Base-by-base conservation (phyloP, 1,140 invertebrate species). In the Luehdorfia chinensis region DNA sequence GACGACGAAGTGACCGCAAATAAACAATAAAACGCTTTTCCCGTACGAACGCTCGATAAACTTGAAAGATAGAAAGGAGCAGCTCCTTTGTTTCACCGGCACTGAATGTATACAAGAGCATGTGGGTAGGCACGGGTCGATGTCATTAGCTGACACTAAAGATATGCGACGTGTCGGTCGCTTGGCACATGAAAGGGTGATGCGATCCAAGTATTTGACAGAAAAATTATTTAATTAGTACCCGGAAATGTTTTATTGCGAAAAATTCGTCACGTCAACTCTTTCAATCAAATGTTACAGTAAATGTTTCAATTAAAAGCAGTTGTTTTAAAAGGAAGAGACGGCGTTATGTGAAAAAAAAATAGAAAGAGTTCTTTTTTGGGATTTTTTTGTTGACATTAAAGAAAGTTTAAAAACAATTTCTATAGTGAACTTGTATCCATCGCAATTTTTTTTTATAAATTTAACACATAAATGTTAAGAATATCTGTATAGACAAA, bases 61-160 rank as follows among this genome's bases (percentile, higher is more conserved):
- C 33, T 36, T 36, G 33, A 16, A 36, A 18, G 12, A 36, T 4
- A 30, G 27, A 36, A 36, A 36, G 33, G 18, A 39, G 28, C 30
- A 18, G 46, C 19, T 50, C 34, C 43, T 48, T 56, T 66, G 56
- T 65, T 50, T 60, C 59, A 41, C 47, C 46, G 39, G 37, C 45
- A 53, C 47, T 55, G 48, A 56, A 45, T 57, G 44, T 57, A 54
- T 37, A 64, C 63, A 61, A 64, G 58, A 54, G 13, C 37, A 58
- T 71, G 71, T 73, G 75, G 74, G 71, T 67, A 76, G 52, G 68
- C 28, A 62, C 67, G 55, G 75, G 72, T 66, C 72, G 77, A 63
- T 83, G 78, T 78, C 75, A 83, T 68, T 58, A 55, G 44, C 65
- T 75, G 76, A 77, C 80, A 68, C 75, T 64, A 71, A 57, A 84